Evolutionary conservation across 2,888 invertebrate species (phyloP).

Genomic region (Himalopsyche tibetana): DNA sequence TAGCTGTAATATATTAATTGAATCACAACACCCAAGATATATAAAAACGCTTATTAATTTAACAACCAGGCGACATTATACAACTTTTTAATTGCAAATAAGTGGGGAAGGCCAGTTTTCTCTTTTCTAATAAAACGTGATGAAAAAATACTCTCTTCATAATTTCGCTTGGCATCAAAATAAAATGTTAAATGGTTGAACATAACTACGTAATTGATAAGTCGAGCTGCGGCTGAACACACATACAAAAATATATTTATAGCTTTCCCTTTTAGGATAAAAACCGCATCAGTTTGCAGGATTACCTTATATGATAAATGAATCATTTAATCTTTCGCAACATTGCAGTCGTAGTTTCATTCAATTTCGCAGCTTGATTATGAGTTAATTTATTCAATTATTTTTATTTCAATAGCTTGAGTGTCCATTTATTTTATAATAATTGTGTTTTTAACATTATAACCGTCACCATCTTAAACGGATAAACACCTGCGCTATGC

Average conservation of each 20-base stretch:
- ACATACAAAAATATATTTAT: constrained; percentile 46
- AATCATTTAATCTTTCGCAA: constrained; percentile 28
- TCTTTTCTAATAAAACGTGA: too few species aligned
- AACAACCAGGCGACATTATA: too few species aligned
- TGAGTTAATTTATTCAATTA: not conserved
- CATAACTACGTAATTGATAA: constrained; percentile 36
- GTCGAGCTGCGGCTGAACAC: constrained; percentile 45
- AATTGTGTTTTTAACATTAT: not conserved
- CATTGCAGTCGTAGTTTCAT: not conserved
- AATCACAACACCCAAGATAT: too few species aligned
- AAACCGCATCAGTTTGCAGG: constrained; percentile 30
- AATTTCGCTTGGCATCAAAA: too few species aligned
- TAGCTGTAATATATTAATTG: too few species aligned
- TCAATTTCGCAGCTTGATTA: not conserved
- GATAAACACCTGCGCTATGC: not conserved
- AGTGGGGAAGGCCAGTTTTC: too few species aligned
- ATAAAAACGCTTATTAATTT: too few species aligned
- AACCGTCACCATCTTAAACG: not conserved
- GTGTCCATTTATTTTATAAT: not conserved
- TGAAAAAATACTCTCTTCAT: too few species aligned
- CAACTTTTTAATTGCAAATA: too few species aligned
- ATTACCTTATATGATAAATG: constrained; percentile 45
- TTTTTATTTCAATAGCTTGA: not conserved
- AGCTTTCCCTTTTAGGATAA: constrained; percentile 46
- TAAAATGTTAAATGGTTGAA: not conserved